Conservation (phyloP, 2,797 vertebrate genomes). For the Microchirus variegatus region DNA sequence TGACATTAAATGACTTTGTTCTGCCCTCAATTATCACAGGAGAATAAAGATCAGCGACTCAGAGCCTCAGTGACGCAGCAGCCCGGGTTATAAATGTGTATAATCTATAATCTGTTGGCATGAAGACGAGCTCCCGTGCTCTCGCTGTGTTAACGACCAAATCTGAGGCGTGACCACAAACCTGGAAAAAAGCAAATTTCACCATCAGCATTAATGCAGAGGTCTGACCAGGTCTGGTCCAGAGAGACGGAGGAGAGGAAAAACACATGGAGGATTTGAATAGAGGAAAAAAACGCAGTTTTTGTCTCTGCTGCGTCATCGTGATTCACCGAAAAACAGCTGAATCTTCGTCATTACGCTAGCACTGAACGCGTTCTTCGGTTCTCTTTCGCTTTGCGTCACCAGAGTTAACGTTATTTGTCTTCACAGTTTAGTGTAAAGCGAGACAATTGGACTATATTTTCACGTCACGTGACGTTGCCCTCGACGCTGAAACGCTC, state of each 20-base stretch:
- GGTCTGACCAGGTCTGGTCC: slow-evolving; percentile 25
- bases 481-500: too few relatives aligned
- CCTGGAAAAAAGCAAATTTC: slow-evolving; percentile 17
- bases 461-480: too few relatives aligned
- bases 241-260: slow-evolving; percentile 25
- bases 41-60: slow-evolving; percentile 56
- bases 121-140: slow-evolving; percentile 46
- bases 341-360: too few relatives aligned
- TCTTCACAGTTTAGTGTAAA: too few relatives aligned
- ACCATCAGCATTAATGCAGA: slow-evolving; percentile 37
- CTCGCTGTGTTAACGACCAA: slow-evolving; percentile 41
- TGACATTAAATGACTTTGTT: slow-evolving; percentile 53
- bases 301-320: too few relatives aligned
- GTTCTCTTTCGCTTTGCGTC: too few relatives aligned
- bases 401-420: too few relatives aligned
- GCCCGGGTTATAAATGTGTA: slow-evolving; percentile 60
- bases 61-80: slow-evolving; percentile 31
- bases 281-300: too few relatives aligned
- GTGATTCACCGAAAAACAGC: too few relatives aligned
- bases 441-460: too few relatives aligned
- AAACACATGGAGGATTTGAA: slow-evolving; percentile 14
- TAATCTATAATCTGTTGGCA: slow-evolving; percentile 57
- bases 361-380: too few relatives aligned
- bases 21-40: slow-evolving; percentile 51
- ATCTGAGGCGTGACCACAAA: slow-evolving; percentile 34